phyloP scores from a whole-genome alignment of 2,113 vertebrate species.

The Mungos mungo region DNA sequence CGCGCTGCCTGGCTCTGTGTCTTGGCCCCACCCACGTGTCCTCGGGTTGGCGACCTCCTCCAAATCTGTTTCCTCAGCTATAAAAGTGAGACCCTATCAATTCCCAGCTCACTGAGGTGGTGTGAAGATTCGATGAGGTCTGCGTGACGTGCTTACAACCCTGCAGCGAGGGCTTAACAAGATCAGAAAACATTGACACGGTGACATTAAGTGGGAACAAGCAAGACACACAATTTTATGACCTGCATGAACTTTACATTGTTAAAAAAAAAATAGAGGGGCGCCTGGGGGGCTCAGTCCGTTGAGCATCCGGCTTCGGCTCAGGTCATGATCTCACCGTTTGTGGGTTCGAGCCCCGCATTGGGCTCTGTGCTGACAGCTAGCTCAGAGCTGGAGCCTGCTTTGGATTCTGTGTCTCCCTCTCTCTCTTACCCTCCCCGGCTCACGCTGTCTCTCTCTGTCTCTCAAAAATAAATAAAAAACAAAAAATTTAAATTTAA shows the following conservation, averaged over 20 bases:
- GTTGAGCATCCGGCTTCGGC: too few species aligned
- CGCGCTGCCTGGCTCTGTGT: rapidly evolving
- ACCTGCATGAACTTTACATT: too few species aligned
- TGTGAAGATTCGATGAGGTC: not conserved
- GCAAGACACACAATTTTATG: not conserved
- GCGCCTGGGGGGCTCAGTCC: too few species aligned
- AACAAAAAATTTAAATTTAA: not conserved
- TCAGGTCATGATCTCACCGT: too few species aligned
- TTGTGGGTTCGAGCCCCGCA: too few species aligned
- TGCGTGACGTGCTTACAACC: rapidly evolving
- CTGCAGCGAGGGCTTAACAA: rapidly evolving
- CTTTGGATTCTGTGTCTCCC: too few species aligned
- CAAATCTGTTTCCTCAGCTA: not conserved
- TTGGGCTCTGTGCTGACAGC: too few species aligned
- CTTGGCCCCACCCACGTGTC: not conserved
- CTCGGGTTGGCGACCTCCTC: not conserved
- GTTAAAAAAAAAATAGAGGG: not conserved
- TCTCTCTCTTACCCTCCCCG: too few species aligned
- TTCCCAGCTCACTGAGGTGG: not conserved
- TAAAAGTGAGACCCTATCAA: not conserved
- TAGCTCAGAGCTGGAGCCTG: too few species aligned
- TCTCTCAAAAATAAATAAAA: not conserved
- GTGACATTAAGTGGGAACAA: not conserved
- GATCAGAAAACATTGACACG: too few species aligned
- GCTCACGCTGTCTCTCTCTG: too few species aligned